phyloP scores from a whole-genome alignment of 2,888 invertebrate genomes.

The Tinea trinotella region DNA sequence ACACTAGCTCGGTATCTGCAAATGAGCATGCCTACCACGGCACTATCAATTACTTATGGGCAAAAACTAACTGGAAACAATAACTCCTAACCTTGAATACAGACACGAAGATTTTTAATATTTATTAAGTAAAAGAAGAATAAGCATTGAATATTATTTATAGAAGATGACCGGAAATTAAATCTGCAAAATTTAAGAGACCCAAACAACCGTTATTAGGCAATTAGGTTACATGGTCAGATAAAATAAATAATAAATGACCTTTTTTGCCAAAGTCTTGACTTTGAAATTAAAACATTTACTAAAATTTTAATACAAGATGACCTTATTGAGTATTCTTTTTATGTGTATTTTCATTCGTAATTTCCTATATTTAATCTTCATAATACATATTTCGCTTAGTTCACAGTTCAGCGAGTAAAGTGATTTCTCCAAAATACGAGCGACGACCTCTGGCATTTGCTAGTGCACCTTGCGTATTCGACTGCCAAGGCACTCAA shows the following conservation, averaged over 20 bases:
- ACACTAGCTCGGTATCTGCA: background rate
- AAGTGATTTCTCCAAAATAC: background rate
- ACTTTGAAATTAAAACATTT: constrained; percentile 16
- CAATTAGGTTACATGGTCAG: constrained; percentile 16
- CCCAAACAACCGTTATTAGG: constrained; percentile 10
- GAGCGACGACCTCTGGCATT: background rate
- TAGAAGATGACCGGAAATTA: constrained; percentile 3
- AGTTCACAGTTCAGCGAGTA: constrained; percentile 1
- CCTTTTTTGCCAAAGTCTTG: constrained; percentile 14
- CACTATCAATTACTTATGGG: background rate
- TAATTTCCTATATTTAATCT: background rate
- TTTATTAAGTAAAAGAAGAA: background rate
- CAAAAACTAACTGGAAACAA: background rate
- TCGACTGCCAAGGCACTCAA: background rate
- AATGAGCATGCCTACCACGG: background rate
- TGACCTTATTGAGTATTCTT: background rate
- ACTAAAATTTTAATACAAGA: background rate
- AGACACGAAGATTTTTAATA: background rate
- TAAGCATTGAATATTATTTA: background rate
- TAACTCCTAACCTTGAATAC: background rate
- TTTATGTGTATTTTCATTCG: background rate
- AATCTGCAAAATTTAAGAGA: background rate
- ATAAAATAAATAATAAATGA: constrained; percentile 7
- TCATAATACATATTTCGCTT: background rate
- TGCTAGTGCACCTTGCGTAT: background rate